Base-by-base conservation (phyloP, 1,140 invertebrate genomes). In the Drosophila yakuba region DNA sequence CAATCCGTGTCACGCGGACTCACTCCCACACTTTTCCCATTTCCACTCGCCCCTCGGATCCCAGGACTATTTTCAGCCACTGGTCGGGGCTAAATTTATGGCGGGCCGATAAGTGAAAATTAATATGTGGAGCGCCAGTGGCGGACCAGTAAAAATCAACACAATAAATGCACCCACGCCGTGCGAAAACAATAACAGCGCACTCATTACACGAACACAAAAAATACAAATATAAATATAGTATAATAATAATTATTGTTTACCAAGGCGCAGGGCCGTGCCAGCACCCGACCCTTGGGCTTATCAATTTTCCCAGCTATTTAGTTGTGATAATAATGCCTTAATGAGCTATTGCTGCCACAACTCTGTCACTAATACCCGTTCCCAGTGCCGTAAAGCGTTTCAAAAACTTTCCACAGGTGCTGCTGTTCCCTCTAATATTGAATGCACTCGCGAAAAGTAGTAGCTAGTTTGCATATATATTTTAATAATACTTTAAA, bases 291-390 rank as follows among this genome's bases (percentile, higher is more conserved):
- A 59, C 62, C 55, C 59, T 47, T 28, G 59, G 63, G 75, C 73
- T 85, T 80, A 85, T 85, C 81, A 80, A 76, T 76, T 84, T 84
- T 79, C 80, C 80, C 80, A 79, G 80, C 71, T 55, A 71, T 63
- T 55, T 81, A 58, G 80, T 74, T 66, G 74, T 67, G 52, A 60
- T 82, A 86, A 88, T 78, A 82, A 76, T 32, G 62, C 69, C 74
- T 59, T 86, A 88, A 86, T 82, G 83, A 86, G 69, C 38, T 76
- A 51, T 57, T 54, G 60, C 61, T 75, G 73, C 54, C 73, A 57
- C 60, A 48, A 39, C 44, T 50, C 56, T 54, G 60, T 59, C 68
- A 41, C 58, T 68, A 74, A 81, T 84, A 77, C 79, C 68, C 63
- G 77, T 68, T 62, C 56, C 56, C 32, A 7, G 61, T 7, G 43